Percentiles rank a stretch among this genome's conserved stretches.
These are phyloP conservation scores for Drosophila nigricruria DNA, from an alignment of 2,888 invertebrate species.

Conservation along the genomic window DNA sequence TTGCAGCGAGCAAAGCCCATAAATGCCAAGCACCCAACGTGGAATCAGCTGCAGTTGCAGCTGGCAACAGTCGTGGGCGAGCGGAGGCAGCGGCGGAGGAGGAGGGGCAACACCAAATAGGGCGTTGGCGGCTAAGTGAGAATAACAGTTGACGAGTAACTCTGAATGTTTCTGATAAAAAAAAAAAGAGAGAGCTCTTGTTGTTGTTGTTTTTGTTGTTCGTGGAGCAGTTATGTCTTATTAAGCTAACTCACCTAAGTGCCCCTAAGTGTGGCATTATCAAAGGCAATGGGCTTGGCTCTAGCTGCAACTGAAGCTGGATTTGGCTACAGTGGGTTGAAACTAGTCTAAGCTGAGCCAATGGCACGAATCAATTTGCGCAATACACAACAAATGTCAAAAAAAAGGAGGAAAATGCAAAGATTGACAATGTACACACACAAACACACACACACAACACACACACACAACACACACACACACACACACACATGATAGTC, in stretches of 20 bases:
- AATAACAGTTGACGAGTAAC: constrained; percentile 15
- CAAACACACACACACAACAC: constrained; percentile 11
- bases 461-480: constrained; percentile 13
- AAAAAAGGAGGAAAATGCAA: constrained; percentile 24
- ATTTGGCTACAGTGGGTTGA: background rate
- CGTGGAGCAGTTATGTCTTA: constrained; percentile 50
- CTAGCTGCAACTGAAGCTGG: constrained; percentile 1
- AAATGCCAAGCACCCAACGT: constrained; percentile 74
- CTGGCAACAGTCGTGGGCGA: background rate
- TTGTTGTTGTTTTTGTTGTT: constrained; percentile 14
- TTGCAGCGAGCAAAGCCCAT: constrained; percentile 58
- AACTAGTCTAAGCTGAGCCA: constrained; percentile 16
- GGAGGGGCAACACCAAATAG: background rate
- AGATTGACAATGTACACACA: constrained; percentile 18
- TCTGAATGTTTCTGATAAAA: constrained; percentile 17
- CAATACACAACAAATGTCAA: constrained; percentile 47
- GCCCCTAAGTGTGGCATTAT: constrained; percentile 23
- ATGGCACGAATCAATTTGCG: constrained; percentile 54
- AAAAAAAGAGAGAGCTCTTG: too few relatives aligned
- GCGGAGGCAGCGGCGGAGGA: too few relatives aligned
- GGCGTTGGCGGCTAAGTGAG: constrained; percentile 16
- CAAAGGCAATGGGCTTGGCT: constrained; percentile 18
- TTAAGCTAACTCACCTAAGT: constrained; percentile 46
- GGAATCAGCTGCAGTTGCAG: constrained; percentile 26
- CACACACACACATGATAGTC: constrained; percentile 27